Conservation (phyloP, 2,113 vertebrate genomes). For the Neogale vison region DNA sequence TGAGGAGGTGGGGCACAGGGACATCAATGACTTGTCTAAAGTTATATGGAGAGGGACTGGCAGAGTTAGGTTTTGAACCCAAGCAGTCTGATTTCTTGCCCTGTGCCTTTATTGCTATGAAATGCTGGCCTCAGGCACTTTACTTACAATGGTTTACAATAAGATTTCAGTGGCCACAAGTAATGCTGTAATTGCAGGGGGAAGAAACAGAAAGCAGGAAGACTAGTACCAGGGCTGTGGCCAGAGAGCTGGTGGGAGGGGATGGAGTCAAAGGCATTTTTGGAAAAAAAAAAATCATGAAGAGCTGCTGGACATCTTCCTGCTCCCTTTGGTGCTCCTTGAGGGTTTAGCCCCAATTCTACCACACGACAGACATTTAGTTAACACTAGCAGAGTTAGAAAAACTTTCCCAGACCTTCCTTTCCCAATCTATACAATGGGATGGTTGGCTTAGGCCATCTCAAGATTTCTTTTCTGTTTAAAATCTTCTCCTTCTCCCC, state of each 20-base stretch:
- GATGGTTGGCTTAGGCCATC: not conserved
- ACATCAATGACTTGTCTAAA: not conserved
- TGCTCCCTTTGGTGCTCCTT: not conserved
- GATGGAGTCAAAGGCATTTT: not conserved
- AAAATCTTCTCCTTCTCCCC: not conserved
- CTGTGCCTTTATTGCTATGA: not conserved
- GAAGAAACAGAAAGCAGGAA: not conserved
- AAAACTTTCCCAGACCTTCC: not conserved
- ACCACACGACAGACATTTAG: not conserved
- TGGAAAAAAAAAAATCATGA: not conserved
- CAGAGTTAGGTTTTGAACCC: not conserved
- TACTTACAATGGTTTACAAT: not conserved
- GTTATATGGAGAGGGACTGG: not conserved
- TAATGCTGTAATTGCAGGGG: no score
- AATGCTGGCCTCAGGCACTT: not conserved
- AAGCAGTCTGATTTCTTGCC: not conserved
- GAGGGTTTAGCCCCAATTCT: not conserved
- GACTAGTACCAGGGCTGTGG: not conserved
- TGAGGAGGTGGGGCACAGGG: not conserved
- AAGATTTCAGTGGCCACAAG: not conserved
- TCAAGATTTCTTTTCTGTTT: not conserved
- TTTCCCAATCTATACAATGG: not conserved
- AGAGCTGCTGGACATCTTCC: not conserved
- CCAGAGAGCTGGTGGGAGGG: no score
- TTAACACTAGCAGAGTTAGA: not conserved